phyloP scores from a whole-genome alignment of 2,113 vertebrate species.

The Callaeas wilsoni region DNA sequence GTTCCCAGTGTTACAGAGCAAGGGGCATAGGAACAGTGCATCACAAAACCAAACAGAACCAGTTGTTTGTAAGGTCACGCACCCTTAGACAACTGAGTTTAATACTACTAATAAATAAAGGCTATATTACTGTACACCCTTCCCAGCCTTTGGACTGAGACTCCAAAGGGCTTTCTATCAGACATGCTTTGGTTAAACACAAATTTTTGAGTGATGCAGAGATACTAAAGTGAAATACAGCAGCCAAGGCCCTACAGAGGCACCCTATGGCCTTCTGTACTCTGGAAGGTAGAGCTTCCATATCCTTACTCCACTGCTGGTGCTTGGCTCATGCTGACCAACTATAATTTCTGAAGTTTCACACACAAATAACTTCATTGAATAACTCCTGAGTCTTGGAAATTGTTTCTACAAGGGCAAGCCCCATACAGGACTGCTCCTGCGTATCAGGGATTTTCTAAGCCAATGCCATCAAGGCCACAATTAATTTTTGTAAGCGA shows the following conservation, averaged over 20 bases:
- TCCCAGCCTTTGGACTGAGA: background rate
- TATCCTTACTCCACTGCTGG: background rate
- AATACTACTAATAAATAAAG: background rate
- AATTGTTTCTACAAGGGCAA: background rate
- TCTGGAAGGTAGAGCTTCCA: background rate
- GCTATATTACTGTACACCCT: background rate
- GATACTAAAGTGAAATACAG: background rate
- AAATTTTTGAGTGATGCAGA: background rate
- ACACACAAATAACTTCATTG: background rate
- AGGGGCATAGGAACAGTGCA: background rate
- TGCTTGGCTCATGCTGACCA: background rate
- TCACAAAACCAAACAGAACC: background rate
- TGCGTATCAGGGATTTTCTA: background rate
- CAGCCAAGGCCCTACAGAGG: background rate
- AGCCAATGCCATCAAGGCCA: background rate
- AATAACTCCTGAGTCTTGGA: background rate
- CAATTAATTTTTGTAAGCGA: background rate
- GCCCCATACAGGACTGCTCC: background rate
- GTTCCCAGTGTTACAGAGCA: background rate
- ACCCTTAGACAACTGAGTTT: background rate
- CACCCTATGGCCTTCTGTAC: background rate
- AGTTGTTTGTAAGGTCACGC: background rate
- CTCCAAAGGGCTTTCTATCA: background rate
- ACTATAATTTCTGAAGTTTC: background rate
- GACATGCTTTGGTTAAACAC: background rate